These are phyloP conservation scores for Genyomyrus donnyi DNA, from an alignment of 2,113 vertebrate genomes.

Conservation along the genomic window DNA sequence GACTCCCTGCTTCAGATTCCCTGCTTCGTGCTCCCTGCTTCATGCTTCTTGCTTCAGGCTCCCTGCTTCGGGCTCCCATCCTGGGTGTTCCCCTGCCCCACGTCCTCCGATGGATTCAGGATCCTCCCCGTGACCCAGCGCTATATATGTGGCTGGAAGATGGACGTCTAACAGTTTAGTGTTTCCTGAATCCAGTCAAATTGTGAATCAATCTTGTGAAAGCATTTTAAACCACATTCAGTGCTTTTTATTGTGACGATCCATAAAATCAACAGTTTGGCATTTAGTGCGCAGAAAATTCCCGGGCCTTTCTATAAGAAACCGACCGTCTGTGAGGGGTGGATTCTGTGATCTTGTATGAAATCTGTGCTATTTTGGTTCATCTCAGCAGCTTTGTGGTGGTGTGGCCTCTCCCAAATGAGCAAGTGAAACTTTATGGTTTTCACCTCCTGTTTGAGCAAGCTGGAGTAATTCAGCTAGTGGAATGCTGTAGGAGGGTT, in stretches of 20 bases:
- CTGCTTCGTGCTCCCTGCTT: neutral
- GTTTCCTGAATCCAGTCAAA: neutral
- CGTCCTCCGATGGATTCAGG: neutral
- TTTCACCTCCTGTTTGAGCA: neutral
- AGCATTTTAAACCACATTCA: neutral
- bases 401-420: neutral
- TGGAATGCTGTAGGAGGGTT: neutral
- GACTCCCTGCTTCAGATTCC: rapidly evolving
- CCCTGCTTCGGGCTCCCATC: neutral
- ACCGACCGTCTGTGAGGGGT: neutral
- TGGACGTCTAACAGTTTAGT: neutral
- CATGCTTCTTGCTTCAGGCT: neutral
- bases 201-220: neutral
- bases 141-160: neutral
- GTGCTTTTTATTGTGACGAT: neutral
- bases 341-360: neutral
- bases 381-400: neutral
- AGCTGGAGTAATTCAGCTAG: neutral
- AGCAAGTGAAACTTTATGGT: neutral
- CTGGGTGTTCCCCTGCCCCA: neutral
- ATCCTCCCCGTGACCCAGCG: neutral
- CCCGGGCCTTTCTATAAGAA: neutral
- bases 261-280: neutral
- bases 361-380: neutral
- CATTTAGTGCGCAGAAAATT: neutral